A percentile compares a stretch with the other conserved stretches of the same genome.
These are phyloP conservation scores for Felis catus DNA, from an alignment of 2,113 vertebrate species.

Conservation along the genomic window DNA sequence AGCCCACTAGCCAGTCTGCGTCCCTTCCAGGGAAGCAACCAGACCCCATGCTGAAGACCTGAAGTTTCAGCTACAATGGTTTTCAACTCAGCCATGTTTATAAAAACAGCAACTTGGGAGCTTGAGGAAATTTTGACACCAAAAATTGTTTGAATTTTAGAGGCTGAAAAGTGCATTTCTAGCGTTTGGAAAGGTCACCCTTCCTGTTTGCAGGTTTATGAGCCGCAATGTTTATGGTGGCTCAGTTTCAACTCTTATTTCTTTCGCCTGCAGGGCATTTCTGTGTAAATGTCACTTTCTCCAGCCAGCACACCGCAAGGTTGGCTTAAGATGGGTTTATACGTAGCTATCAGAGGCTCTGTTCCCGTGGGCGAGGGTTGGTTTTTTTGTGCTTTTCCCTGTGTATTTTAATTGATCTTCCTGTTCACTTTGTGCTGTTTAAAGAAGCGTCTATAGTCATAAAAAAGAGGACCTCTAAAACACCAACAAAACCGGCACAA, in stretches of 20 bases:
- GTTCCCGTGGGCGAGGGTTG: not conserved
- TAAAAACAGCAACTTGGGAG: constrained; percentile 49
- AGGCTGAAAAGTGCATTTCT: constrained; percentile 57
- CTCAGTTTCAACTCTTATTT: constrained; percentile 51
- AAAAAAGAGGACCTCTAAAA: not conserved
- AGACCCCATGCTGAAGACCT: not conserved
- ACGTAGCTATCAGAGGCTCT: not conserved
- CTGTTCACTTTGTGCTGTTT: not conserved
- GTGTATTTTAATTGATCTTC: constrained; percentile 16
- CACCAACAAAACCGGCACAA: not conserved
- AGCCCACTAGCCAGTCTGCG: not conserved
- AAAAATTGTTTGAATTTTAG: constrained; percentile 53
- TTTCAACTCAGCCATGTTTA: constrained; percentile 34
- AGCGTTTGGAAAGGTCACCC: constrained; percentile 67
- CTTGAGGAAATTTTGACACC: constrained; percentile 29
- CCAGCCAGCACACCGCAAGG: not conserved
- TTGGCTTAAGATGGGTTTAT: not conserved
- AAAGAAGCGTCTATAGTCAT: not conserved
- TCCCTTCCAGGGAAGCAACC: not conserved
- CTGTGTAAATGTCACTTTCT: constrained; percentile 63
- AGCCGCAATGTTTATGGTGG: constrained; percentile 29
- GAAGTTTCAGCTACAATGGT: not conserved
- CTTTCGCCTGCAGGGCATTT: constrained; percentile 37
- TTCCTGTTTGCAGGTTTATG: constrained; percentile 64
- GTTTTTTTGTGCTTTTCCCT: not conserved